phyloP scores from a whole-genome alignment of 2,888 invertebrate species.

The Drosophila koepferae region DNA sequence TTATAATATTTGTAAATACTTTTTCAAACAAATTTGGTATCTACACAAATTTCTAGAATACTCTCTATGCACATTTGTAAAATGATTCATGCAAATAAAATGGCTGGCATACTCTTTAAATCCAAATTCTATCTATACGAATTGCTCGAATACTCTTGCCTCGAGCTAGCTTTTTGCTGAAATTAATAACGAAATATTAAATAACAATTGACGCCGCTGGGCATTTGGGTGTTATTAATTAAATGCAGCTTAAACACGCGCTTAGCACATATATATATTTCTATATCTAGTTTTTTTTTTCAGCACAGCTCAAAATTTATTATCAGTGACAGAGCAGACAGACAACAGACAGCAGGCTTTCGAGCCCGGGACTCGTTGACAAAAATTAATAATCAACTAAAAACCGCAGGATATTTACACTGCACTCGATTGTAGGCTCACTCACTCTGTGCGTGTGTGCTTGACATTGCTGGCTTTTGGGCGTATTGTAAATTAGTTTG shows the following conservation, averaged over 20 bases:
- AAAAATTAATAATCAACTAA: conserved; percentile 81
- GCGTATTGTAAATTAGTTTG: conserved; percentile 69
- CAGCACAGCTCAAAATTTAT: conserved; percentile 59
- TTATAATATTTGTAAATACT: too few relatives aligned
- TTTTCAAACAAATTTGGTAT: too few relatives aligned
- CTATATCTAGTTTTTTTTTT: conserved; percentile 17
- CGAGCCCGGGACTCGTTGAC: conserved; percentile 51
- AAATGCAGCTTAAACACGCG: conserved; percentile 67
- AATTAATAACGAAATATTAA: conserved; percentile 40
- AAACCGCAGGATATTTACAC: conserved; percentile 79
- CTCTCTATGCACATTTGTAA: too few relatives aligned
- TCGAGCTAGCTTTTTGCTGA: conserved; percentile 1
- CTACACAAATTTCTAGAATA: too few relatives aligned
- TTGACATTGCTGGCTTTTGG: conserved; percentile 38
- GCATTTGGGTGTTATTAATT: conserved; percentile 65
- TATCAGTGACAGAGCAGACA: conserved; percentile 75
- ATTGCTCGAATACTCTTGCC: background rate
- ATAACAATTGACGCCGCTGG: conserved; percentile 28
- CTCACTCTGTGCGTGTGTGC: conserved; percentile 9
- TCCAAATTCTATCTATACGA: background rate
- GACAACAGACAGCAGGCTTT: conserved; percentile 30
- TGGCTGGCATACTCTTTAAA: background rate
- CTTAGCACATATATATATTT: conserved; percentile 40
- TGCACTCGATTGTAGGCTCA: conserved; percentile 61
- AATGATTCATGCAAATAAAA: background rate